A percentile compares a stretch with the other conserved stretches of the same genome.
phyloP scores from a whole-genome alignment of 2,888 invertebrate species.

The Meiosimyza platycephala region DNA sequence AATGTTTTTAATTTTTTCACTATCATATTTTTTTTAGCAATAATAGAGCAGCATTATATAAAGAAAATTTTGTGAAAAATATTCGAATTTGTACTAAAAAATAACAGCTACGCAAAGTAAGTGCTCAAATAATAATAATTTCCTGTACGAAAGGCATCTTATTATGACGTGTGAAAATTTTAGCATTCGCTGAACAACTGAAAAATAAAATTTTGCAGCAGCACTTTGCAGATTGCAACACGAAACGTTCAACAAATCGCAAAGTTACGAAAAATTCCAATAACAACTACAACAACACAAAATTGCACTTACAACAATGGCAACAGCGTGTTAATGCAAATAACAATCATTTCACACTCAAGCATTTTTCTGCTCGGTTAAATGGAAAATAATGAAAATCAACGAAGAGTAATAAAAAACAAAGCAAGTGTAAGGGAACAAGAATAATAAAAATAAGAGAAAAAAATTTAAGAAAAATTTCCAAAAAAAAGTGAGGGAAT shows the following conservation, averaged over 20 bases:
- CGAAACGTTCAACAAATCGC: not conserved
- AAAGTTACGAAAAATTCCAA: not conserved
- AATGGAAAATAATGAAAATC: slow-evolving; percentile 16
- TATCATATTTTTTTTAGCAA: no score
- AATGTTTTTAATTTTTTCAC: no score
- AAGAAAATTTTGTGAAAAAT: no score
- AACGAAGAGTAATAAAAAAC: not conserved
- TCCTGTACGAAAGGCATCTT: no score
- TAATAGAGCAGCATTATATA: no score
- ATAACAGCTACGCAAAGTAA: no score
- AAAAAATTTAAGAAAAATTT: not conserved
- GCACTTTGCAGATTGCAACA: slow-evolving; percentile 24
- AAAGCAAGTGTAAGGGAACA: not conserved
- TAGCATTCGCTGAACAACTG: no score
- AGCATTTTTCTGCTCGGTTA: slow-evolving; percentile 20
- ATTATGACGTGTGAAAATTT: no score
- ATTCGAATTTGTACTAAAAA: no score
- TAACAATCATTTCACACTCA: slow-evolving; percentile 14
- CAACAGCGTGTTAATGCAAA: slow-evolving; percentile 11
- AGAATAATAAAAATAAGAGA: not conserved
- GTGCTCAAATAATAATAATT: no score
- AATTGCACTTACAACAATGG: not conserved
- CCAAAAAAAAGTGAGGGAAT: not conserved
- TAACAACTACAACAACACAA: not conserved
- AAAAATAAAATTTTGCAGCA: not conserved